Conservation (phyloP, 2,888 invertebrate genomes). For the Netelia melanura region DNA sequence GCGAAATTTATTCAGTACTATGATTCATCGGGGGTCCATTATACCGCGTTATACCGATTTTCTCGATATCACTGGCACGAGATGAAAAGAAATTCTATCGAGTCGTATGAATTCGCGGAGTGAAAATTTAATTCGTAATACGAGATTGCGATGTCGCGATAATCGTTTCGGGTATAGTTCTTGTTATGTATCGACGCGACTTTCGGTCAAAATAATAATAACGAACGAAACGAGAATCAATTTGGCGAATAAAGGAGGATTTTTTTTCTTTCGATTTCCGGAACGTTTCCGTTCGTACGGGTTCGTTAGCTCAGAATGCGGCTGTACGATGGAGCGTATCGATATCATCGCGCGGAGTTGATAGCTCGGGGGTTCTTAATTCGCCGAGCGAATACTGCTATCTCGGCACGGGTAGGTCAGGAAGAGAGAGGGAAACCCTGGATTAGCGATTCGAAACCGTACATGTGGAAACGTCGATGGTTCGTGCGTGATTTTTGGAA, state of each 20-base stretch:
- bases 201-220: background rate
- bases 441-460: constrained; percentile 23
- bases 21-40: constrained; percentile 57
- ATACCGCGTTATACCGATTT: constrained; percentile 52
- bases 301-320: constrained; percentile 55
- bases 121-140: constrained; percentile 13
- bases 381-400: constrained; percentile 33
- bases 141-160: background rate
- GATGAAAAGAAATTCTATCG: constrained; percentile 10
- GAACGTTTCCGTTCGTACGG: constrained; percentile 1
- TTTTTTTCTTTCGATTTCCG: background rate
- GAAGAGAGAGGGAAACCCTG: background rate
- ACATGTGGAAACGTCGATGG: background rate
- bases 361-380: constrained; percentile 53
- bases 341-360: constrained; percentile 55
- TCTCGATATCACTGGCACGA: constrained; percentile 41
- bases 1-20: constrained; percentile 61
- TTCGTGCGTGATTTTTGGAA: too few relatives aligned
- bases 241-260: background rate
- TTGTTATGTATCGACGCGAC: background rate
- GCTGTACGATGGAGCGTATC: constrained; percentile 38
- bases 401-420: background rate
- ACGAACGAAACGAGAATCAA: background rate
- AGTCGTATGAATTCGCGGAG: constrained; percentile 9
- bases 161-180: background rate